Conservation (phyloP, 2,888 invertebrate genomes). For the Selenia dentaria region DNA sequence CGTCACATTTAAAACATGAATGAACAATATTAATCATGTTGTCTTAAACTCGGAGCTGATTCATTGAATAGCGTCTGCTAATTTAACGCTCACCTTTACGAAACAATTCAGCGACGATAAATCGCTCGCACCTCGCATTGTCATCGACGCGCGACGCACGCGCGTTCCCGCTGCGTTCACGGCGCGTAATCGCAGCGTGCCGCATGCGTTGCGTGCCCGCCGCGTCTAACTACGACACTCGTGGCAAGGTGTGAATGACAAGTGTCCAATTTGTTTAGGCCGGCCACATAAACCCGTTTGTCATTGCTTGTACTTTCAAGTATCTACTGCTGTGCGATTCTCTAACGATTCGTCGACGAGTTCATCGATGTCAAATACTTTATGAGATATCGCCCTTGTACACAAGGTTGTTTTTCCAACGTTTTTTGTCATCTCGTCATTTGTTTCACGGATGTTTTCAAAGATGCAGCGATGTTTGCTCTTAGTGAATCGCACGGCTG, state of each 20-base stretch:
- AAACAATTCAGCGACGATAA: constrained; percentile 67
- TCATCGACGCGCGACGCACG: constrained; percentile 49
- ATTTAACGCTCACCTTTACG: constrained; percentile 67
- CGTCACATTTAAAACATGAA: neutral
- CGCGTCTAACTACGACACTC: constrained; percentile 38
- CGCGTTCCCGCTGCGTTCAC: constrained; percentile 41
- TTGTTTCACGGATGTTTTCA: too few species aligned
- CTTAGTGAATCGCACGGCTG: too few species aligned
- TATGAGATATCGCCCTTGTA: too few species aligned
- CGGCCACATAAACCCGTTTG: neutral
- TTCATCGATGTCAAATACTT: too few species aligned
- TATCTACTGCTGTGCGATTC: too few species aligned
- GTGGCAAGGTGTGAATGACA: constrained; percentile 62
- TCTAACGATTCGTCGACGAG: too few species aligned
- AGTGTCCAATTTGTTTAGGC: constrained; percentile 52
- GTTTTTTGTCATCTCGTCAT: too few species aligned
- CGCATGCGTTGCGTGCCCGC: constrained; percentile 23
- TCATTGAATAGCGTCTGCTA: constrained; percentile 27
- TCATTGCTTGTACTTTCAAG: too few species aligned
- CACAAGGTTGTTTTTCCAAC: too few species aligned
- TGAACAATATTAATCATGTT: constrained; percentile 3
- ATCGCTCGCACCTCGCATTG: constrained; percentile 59
- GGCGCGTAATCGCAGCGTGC: constrained; percentile 18
- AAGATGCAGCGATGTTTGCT: too few species aligned
- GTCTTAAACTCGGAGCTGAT: constrained; percentile 1